phyloP scores from a whole-genome alignment of 2,797 vertebrate species.

The Agapornis canus region DNA sequence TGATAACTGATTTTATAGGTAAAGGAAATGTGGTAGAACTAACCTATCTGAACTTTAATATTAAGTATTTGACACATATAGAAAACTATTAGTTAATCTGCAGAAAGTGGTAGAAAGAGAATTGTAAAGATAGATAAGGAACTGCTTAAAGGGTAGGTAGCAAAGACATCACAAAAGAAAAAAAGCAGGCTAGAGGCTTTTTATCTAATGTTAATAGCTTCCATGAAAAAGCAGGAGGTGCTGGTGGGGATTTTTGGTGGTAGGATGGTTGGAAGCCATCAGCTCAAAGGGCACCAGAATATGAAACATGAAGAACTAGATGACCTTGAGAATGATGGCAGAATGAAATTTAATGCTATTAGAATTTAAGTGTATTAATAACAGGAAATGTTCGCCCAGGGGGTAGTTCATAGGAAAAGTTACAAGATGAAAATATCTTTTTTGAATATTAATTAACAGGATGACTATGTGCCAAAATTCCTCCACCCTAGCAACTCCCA shows the following conservation, averaged over 20 bases:
- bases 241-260: not conserved
- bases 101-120: not conserved
- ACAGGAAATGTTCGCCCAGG: not conserved
- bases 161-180: not conserved
- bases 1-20: not conserved
- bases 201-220: not conserved
- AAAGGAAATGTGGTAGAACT: not conserved
- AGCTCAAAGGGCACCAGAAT: not conserved
- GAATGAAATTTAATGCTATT: conserved; percentile 5
- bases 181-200: not conserved
- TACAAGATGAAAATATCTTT: not conserved
- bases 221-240: not conserved
- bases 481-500: not conserved
- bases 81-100: not conserved
- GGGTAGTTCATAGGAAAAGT: not conserved
- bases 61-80: not conserved
- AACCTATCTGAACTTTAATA: not conserved
- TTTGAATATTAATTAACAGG: conserved; percentile 16
- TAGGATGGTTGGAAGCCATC: not conserved
- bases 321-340: conserved; percentile 32
- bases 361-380: conserved; percentile 39
- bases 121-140: not conserved
- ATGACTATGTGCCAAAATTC: not conserved
- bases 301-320: not conserved
- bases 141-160: not conserved